Base-by-base conservation (phyloP, 2,888 invertebrate species). In the Leptinotarsa rubiginosa region DNA sequence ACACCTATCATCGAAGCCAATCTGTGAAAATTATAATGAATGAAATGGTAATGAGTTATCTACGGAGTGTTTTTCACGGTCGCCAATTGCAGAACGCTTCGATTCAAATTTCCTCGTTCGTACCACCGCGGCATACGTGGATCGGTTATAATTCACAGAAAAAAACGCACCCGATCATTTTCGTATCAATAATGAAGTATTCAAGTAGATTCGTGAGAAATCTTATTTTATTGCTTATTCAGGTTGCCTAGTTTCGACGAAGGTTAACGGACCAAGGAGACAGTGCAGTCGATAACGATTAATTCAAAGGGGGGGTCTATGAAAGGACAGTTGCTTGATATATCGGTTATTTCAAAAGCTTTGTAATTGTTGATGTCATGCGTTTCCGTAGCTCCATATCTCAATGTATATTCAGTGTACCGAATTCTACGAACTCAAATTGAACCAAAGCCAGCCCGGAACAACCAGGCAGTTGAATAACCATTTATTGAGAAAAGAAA, bases 181-280 rank as follows among this genome's bases (percentile, higher is more conserved):
- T 69, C 47, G 69, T 65, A 73, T 69, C 56, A 70, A 73, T 73
- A 73, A 73, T 73, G 65, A 73, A 52, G 73, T 54, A 75, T 75
- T 71, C 65, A 70, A 71, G 68, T 47, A 70, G 76, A 72, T 77
- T 78, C 78, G 76, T 79, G 79, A 71, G 80, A 80, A 80, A 81
- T 70, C 75, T 76, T 75, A 76, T 73, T 77, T 77, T 71, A 76
- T 75, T 77, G 74, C 74, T 77, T 79, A 80, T 79, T 78, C 79
- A 80, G 81, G 82, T 83, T 82, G 82, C 81, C 80, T 81, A 82
- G 82, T 81, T 82, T 80, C 75, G 75, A 73, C 75, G 79, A 81
- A 82, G 83, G 82, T 82, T 80, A 74, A 76, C 72, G 76, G 81
- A 80, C 82, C 75, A 79, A 31, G 79, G 78, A 81, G 79, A 79